phyloP scores from a whole-genome alignment of 92 coral and sea anemone species.

The Epizoanthus stellaris region DNA sequence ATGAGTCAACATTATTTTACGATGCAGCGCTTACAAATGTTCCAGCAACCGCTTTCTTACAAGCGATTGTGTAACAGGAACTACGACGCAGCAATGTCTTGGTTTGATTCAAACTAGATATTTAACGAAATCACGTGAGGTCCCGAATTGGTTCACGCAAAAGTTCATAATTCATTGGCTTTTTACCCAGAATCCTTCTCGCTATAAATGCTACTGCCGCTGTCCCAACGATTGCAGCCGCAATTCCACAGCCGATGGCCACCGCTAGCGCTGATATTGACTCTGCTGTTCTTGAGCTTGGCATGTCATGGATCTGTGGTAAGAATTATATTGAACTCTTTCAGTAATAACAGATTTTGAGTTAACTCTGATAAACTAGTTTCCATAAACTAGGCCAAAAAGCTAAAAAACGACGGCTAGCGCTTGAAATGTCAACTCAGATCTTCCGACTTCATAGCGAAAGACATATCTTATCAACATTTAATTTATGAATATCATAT shows the following conservation, averaged over 20 bases:
- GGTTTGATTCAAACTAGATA: not conserved
- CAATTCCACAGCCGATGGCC: constrained; percentile 98
- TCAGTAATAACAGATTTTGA: not conserved
- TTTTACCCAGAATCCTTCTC: constrained; percentile 92
- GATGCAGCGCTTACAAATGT: too few relatives aligned
- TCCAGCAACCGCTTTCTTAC: not conserved
- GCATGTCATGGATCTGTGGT: constrained; percentile 72
- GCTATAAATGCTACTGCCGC: constrained; percentile 98
- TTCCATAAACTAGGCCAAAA: not conserved
- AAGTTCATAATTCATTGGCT: constrained; percentile 92
- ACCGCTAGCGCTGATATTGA: constrained; percentile 99
- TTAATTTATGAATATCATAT: too few relatives aligned
- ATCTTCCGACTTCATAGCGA: not conserved
- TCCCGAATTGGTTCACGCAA: constrained; percentile 89
- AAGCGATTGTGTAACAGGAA: not conserved
- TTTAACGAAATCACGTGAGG: constrained; percentile 35
- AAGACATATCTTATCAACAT: too few relatives aligned
- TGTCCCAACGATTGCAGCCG: constrained; percentile 98
- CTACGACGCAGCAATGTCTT: not conserved
- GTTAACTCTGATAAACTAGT: too few relatives aligned
- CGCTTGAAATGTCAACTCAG: too few relatives aligned
- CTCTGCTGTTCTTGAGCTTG: constrained; percentile 74
- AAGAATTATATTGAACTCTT: not conserved
- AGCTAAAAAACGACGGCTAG: not conserved
- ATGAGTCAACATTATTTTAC: too few relatives aligned